A percentile compares a stretch with the other conserved stretches of the same genome.
Conservation (phyloP, 2,797 vertebrate genomes). For the Neosilurus mollespiculum region DNA sequence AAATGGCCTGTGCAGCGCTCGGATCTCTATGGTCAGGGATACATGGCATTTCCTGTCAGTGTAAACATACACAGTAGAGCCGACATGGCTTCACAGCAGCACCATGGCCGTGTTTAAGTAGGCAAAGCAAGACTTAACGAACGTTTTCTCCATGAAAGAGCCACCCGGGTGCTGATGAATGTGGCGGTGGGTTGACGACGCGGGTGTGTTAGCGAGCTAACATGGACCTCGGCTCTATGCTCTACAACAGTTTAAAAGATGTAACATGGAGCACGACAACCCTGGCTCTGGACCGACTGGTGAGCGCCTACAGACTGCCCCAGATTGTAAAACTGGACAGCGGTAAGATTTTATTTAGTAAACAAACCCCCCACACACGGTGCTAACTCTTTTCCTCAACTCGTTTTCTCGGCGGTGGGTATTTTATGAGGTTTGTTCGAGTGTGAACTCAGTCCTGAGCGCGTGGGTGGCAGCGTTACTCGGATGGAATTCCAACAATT, state of each 20-base stretch:
- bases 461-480: constrained; percentile 52
- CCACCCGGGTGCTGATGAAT: constrained; percentile 47
- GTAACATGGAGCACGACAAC: constrained; percentile 91
- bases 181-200: constrained; percentile 45
- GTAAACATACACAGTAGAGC: constrained; percentile 48
- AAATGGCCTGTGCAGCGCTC: constrained; percentile 48
- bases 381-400: not conserved
- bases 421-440: not conserved
- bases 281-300: constrained; percentile 86
- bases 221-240: constrained; percentile 88
- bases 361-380: not conserved
- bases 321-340: constrained; percentile 89
- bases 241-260: constrained; percentile 89
- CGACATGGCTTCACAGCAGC: constrained; percentile 46
- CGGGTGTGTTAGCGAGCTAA: constrained; percentile 62
- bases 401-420: not conserved
- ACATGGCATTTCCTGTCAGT: constrained; percentile 63
- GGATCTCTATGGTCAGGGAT: constrained; percentile 47
- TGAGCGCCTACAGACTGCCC: constrained; percentile 88
- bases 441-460: not conserved
- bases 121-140: constrained; percentile 47
- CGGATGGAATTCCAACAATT: constrained; percentile 50
- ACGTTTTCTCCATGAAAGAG: constrained; percentile 51
- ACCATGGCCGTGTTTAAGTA: constrained; percentile 41
- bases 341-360: constrained; percentile 74